Percentiles rank a stretch among this genome's conserved stretches.
These are phyloP conservation scores for Rhinogobio ventralis DNA, from an alignment of 2,797 vertebrate genomes.

Conservation along the genomic window DNA sequence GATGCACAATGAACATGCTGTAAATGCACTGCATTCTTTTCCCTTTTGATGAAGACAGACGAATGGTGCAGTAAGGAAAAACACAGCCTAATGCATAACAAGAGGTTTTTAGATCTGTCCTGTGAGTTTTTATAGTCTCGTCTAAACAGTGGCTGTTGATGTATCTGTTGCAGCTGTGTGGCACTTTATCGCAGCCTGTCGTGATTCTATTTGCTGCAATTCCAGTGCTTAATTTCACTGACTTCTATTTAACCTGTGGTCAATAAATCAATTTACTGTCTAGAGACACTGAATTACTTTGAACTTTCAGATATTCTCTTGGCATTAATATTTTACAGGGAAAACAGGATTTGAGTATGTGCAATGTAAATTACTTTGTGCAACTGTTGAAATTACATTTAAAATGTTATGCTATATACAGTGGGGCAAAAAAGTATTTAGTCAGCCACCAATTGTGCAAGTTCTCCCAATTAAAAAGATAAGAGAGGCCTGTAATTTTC, in stretches of 20 bases:
- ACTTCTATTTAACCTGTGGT: constrained; percentile 11
- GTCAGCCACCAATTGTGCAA: no score
- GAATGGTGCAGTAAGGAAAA: neutral
- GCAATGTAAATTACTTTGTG: neutral
- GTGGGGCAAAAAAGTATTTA: no score
- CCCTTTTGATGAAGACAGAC: neutral
- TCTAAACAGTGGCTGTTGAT: neutral
- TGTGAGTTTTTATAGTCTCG: neutral
- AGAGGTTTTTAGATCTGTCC: neutral
- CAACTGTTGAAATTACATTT: no score
- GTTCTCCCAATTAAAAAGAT: no score
- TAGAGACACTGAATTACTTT: neutral
- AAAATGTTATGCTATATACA: no score
- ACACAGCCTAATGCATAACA: neutral
- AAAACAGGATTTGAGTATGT: neutral
- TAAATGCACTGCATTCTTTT: neutral
- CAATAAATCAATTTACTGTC: neutral
- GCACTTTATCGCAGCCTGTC: neutral
- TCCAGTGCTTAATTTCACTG: neutral
- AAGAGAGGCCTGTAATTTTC: no score
- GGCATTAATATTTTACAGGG: neutral
- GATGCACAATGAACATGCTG: neutral
- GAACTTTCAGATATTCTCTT: neutral
- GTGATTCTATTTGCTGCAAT: neutral
- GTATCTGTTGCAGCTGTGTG: neutral